Base-by-base conservation (phyloP, 2,888 invertebrate genomes). In the Petrolisthes cinctipes region DNA sequence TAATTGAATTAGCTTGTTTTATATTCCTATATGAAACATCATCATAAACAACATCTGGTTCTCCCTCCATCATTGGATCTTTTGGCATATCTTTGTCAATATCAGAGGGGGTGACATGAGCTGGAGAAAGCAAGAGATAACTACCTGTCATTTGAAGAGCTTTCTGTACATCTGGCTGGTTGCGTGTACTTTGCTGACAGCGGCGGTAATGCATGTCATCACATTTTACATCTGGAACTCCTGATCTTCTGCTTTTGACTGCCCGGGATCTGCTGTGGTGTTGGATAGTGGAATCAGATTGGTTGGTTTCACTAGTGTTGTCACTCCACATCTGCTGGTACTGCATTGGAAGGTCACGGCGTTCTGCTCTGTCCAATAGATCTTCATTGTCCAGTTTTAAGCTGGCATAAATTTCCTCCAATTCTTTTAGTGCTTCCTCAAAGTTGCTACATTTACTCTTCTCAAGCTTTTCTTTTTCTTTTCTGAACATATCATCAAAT, bases 341-440 rank as follows among this genome's bases (percentile, higher is more conserved):
- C 20, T 90, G 86, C 91, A 91, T 73, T 93, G 94, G 95, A 92
- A 94, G 93, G 93, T 95, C 96, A 88, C 96, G 94, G 89, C 95
- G 94, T 92, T 96, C 96, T 14, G 96, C 96, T 92, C 96, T 94
- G 92, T 96, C 96, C 83, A 97, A 92, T 88, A 97, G 94, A 93
- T 96, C 96, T 92, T 96, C 96, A 92, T 97, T 97, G 56, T 92
- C 91, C 83, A 97, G 93, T n/a, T 96, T 95, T 86, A 98, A 94
- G 91, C 97, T 97, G 92, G 97, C 97, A 90, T 92, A 92, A 92
- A 98, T 97, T n/a, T 96, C 96, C 94, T 98, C 97, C 86, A 98
- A 93, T 93, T 98, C 98, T 92, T 96, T 96, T 53, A 98, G 94
- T 84, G 97, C 97, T 92, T 97, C 97, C 61, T 91, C 91, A 73